These are phyloP conservation scores for Apoderus coryli DNA, from an alignment of 2,888 invertebrate genomes.

Conservation along the genomic window DNA sequence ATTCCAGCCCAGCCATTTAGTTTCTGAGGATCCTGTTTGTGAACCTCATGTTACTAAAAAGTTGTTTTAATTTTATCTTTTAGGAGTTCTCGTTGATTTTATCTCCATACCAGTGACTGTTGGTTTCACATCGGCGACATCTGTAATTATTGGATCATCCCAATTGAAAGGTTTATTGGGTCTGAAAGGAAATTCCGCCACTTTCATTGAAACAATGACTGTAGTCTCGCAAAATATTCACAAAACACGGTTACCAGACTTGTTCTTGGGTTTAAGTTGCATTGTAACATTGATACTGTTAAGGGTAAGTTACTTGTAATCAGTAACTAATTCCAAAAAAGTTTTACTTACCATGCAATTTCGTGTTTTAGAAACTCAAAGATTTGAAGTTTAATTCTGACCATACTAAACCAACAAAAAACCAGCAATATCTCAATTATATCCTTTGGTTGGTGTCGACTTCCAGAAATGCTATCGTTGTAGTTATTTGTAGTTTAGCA, in stretches of 20 bases:
- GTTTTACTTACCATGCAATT: no score
- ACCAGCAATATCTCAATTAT: conserved; percentile 37
- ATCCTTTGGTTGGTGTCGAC: conserved; percentile 64
- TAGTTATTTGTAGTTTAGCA: conserved; percentile 53
- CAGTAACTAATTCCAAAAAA: no score
- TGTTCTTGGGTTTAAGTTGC: conserved; percentile 54
- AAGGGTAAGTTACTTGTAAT: conserved; percentile 62
- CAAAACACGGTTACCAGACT: conserved; percentile 53
- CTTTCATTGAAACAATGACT: conserved; percentile 59
- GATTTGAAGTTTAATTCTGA: conserved; percentile 40
- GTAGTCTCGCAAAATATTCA: conserved; percentile 56
- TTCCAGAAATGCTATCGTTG: conserved; percentile 72
- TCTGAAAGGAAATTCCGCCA: conserved; percentile 53
- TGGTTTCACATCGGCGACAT: conserved; percentile 83
- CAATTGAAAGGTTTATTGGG: conserved; percentile 68
- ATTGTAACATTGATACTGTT: conserved; percentile 58
- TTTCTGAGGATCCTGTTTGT: no score
- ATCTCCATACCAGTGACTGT: conserved; percentile 82
- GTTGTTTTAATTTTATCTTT: conserved; percentile 32
- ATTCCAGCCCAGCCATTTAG: no score
- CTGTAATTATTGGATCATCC: conserved; percentile 76
- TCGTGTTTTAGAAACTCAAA: conserved; percentile 55
- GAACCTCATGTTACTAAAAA: no score
- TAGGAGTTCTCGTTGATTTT: conserved; percentile 78
- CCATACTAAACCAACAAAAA: conserved; percentile 30